These are phyloP conservation scores for Carcharodon carcharias DNA, from an alignment of 2,797 vertebrate genomes.

Conservation along the genomic window DNA sequence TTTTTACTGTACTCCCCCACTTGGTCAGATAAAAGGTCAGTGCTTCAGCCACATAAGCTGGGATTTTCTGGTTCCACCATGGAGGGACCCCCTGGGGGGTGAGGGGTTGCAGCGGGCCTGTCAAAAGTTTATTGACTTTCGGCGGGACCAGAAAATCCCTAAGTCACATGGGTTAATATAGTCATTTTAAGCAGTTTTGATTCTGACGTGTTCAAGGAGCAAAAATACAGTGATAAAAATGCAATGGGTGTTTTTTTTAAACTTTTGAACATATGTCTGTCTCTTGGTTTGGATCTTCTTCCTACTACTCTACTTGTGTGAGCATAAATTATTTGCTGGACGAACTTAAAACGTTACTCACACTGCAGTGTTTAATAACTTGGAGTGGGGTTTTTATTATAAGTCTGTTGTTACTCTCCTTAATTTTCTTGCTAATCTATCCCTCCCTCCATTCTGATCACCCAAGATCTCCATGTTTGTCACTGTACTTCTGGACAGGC, in stretches of 20 bases:
- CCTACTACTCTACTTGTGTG: background rate
- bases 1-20: background rate
- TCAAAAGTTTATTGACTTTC: too few species aligned
- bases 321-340: background rate
- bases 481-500: too few species aligned
- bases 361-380: background rate
- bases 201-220: background rate
- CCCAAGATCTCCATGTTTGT: too few species aligned
- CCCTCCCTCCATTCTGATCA: background rate
- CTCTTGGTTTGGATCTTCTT: background rate
- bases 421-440: background rate
- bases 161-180: background rate
- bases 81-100: too few species aligned
- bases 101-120: too few species aligned
- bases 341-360: background rate
- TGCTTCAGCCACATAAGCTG: background rate
- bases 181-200: background rate
- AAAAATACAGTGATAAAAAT: background rate
- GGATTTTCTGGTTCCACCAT: too few species aligned
- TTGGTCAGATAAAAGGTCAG: background rate
- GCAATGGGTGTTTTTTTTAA: background rate
- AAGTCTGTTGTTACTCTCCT: background rate
- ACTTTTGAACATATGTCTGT: background rate
- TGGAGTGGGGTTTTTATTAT: background rate
- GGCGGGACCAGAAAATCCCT: too few species aligned